phyloP scores from a whole-genome alignment of 2,888 invertebrate species.

The Prosopocoilus inquinatus region DNA sequence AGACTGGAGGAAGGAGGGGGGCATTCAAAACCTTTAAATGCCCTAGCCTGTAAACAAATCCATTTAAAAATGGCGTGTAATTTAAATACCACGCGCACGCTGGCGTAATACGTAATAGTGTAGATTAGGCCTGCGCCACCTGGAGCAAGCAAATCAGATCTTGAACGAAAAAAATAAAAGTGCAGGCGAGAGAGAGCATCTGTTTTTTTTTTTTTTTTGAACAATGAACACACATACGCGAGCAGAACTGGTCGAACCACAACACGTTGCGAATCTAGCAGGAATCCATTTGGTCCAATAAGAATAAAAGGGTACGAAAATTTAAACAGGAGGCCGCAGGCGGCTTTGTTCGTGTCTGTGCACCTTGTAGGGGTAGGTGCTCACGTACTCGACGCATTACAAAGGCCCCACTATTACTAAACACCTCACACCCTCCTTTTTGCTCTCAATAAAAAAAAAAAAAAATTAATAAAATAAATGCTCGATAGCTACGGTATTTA shows the following conservation, averaged over 20 bases:
- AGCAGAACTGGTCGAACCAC: slow-evolving; percentile 35
- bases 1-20: too few species aligned
- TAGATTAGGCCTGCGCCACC: slow-evolving; percentile 35
- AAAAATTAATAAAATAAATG: too few species aligned
- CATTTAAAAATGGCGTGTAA: slow-evolving; percentile 41
- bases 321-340: background rate
- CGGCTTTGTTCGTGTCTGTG: slow-evolving; percentile 6
- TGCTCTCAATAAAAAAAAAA: slow-evolving; percentile 6
- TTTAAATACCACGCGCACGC: slow-evolving; percentile 8
- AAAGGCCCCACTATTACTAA: slow-evolving; percentile 14
- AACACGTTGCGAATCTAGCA: slow-evolving; percentile 29
- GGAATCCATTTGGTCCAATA: slow-evolving; percentile 30
- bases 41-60: slow-evolving; percentile 20
- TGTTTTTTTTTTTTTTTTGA: too few species aligned
- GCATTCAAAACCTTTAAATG: too few species aligned
- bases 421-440: slow-evolving; percentile 11
- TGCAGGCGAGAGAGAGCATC: slow-evolving; percentile 24
- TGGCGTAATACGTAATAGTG: too few species aligned
- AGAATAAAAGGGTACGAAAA: slow-evolving; percentile 18
- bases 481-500: slow-evolving; percentile 23
- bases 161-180: slow-evolving; percentile 20
- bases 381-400: background rate
- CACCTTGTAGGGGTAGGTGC: slow-evolving; percentile 11
- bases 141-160: slow-evolving; percentile 32
- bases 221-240: slow-evolving; percentile 24